A percentile compares a stretch with the other conserved stretches of the same genome.
Evolutionary conservation across 2,113 vertebrate species (phyloP).

Genomic region (Melanerpes formicivorus): DNA sequence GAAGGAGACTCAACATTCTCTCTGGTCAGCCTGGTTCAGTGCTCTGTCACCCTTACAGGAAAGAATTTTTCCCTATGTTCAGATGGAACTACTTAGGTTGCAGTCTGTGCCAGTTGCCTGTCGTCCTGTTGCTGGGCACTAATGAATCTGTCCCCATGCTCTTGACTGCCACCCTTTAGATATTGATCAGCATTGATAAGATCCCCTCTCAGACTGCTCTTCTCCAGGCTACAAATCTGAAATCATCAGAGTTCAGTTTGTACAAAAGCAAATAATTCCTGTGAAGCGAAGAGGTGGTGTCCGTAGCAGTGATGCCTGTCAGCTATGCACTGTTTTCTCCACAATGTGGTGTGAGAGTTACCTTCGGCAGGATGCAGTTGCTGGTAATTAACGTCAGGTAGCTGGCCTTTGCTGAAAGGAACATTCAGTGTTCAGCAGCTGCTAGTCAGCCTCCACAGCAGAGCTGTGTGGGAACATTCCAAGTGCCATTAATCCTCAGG

Average conservation of each 20-base stretch:
- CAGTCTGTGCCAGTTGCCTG: too few relatives aligned
- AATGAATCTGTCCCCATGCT: too few relatives aligned
- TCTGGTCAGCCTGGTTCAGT: too few relatives aligned
- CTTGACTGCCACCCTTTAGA: too few relatives aligned
- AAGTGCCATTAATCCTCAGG: background rate
- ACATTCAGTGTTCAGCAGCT: background rate
- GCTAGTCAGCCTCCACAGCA: background rate
- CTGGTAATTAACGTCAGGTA: background rate
- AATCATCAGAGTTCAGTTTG: background rate
- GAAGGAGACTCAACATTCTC: too few relatives aligned
- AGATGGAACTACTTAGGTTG: too few relatives aligned
- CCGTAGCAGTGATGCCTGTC: background rate
- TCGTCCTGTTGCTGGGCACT: too few relatives aligned
- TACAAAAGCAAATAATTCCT: background rate
- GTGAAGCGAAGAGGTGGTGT: background rate
- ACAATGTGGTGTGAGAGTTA: background rate
- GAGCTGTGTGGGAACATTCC: background rate
- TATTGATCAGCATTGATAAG: too few relatives aligned
- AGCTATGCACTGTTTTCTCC: background rate
- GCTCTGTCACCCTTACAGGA: too few relatives aligned
- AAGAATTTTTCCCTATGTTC: too few relatives aligned
- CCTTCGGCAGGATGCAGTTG: background rate
- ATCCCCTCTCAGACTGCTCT: too few relatives aligned
- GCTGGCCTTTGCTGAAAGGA: background rate
- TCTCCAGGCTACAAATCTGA: background rate